Base-by-base conservation (phyloP, 2,797 vertebrate species). In the Aviceda leuphotes region DNA sequence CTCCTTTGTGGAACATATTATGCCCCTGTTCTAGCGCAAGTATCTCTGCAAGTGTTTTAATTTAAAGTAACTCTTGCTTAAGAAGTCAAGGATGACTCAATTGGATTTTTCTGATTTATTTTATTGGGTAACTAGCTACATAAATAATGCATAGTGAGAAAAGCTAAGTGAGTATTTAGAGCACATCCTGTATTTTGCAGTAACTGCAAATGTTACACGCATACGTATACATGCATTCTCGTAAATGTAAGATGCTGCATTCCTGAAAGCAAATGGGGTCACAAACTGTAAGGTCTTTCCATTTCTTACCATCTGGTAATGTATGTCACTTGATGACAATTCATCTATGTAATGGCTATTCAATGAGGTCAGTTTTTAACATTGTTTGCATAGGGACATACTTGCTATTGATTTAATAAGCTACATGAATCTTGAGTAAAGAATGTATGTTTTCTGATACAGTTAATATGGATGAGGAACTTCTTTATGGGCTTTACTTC, bases 351-450 rank as follows among this genome's bases (percentile, higher is more conserved):
- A n/a, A 58, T 15, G 11, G 46, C 47, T 31, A 0, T 55, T 95
- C 22, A 56, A 0, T 71, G 39, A 52, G 55, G 30, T 62, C 47
- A 9, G 4, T 26, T 58, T 87, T 76, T 61, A 83, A 31, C 3
- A 0, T 5, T 30, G 8, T 65, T 86, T 90, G 41, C 1, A 0
- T 33, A 54, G 58, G 35, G 81, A 18, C 19, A 3, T 35, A n/a
- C 22, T 93, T 90, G 44, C 39, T 89, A 4, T 71, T 85, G 76
- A 78, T 83, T 59, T 54, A 67, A 8, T 71, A 63, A 91, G 41
- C 72, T 63, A 6, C 19, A 35, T 61, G 18, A 62, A 67, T 63
- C 43, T n/a, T 56, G 26, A 86, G 30, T 71, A 68, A 73, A 80
- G 59, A 43, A 37, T 22, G 5, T 49, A 4, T 73, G 11, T 43